Percentiles rank a stretch among this genome's conserved stretches.
phyloP scores from a whole-genome alignment of 2,113 vertebrate species.

The Melanerpes aurifrons region DNA sequence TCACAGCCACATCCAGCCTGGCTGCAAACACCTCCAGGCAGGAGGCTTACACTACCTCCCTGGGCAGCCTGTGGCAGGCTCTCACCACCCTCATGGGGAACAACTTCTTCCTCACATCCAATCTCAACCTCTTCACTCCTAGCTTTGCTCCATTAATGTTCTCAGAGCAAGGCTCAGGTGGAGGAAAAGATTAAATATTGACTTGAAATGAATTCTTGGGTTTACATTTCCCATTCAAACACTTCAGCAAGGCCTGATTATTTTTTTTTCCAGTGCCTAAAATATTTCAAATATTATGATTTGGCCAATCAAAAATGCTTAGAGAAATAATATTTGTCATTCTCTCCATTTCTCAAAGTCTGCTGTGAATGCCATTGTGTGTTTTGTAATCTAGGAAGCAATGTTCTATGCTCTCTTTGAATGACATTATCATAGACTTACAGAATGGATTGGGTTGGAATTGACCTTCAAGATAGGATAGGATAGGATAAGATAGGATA shows the following conservation, averaged over 20 bases:
- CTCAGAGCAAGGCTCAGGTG: background rate
- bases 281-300: background rate
- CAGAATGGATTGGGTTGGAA: too few relatives aligned
- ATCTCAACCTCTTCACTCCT: too few relatives aligned
- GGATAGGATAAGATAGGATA: too few relatives aligned
- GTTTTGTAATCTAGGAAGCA: background rate
- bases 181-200: background rate
- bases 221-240: background rate
- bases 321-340: background rate
- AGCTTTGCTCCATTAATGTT: background rate
- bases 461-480: too few relatives aligned
- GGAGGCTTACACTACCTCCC: too few relatives aligned
- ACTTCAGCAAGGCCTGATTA: background rate
- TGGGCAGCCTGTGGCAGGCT: too few relatives aligned
- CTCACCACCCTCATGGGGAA: too few relatives aligned
- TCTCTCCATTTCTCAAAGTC: background rate
- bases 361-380: background rate
- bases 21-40: too few relatives aligned
- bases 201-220: background rate
- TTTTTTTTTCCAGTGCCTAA: background rate
- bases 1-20: too few relatives aligned
- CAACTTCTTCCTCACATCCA: too few relatives aligned
- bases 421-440: background rate
- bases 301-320: background rate
- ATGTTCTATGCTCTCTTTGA: background rate